Evolutionary conservation across 2,797 vertebrate species (phyloP), one percentile per base, ranked within the genome.

Genomic region (Anableps anableps): DNA sequence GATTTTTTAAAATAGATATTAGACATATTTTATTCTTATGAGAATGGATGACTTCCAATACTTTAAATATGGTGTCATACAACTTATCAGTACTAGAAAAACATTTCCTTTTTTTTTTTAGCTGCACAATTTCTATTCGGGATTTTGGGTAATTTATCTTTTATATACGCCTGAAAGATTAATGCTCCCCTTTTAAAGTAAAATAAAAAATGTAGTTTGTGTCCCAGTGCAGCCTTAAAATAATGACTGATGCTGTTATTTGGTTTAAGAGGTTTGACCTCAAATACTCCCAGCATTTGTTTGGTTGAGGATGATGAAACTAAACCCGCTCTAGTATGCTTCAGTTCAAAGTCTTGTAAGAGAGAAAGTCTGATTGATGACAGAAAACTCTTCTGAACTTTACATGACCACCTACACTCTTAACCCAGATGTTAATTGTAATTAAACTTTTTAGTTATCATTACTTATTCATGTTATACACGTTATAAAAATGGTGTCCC

Each of bases 311-410:
- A 76, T 88, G 88, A 87, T 85, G 75, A 83, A 85, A 91, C 86
- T 85, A 80, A 90, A 85, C 72, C 79, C 78, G 62, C 83, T 91
- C 90, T 86, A 79, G 79, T 85, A 84, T 90, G 90, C 85, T 78
- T 81, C 84, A 83, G 76, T 75, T 84, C 80, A 81, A 26, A 82
- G 82, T 83, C 84, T 82, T 82, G 73, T 19, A 76, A 43, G 72
- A 68, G 77, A 81, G 80, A 83, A 84, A 86, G 85, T 75, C 79
- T 93, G 92, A 94, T 95, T 94, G 91, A 81, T 93, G 81, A 85
- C 81, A 85, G 87, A 91, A 81, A 84, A 87, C 79, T 82, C 85
- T 87, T 79, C 78, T 66, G 62, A 80, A 84, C 88, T 90, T 89
- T 86, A 81, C 72, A 89, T 68, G 66, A 88, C 86, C 53, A n/a